Evolutionary conservation across 2,113 vertebrate genomes (phyloP), one percentile per base, ranked within the genome.

Genomic region (Eleginops maclovinus): DNA sequence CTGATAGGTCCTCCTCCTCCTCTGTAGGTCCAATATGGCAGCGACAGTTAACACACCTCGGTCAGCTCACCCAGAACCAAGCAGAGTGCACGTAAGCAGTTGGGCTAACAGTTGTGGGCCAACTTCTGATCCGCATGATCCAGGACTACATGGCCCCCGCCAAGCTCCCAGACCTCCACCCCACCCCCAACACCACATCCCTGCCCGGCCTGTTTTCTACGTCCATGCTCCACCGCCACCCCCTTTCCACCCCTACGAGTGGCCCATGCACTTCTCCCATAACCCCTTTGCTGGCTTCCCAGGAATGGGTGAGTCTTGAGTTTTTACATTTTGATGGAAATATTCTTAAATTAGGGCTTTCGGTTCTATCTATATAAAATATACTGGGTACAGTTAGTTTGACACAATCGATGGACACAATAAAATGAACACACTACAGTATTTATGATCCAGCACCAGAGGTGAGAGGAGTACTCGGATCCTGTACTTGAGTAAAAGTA

Each of bases 211-310:
- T 0, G 1, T 89, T 10, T 74, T 90, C 47, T 92, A 90, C 4
- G 4, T 91, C 36, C 87, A 74, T 9, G 47, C 82, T 11, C 83
- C 77, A 1, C 86, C 72, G 15, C 75, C 72, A n/a, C 83, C 88
- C 0, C 85, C 74, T 41, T 77, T 88, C 19, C 55, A 90, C 22
- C 86, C 84, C 0, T 92, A 87, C 75, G 92, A 90, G 72, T 93
- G 90, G 91, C 87, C 90, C 31, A 71, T 89, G 77, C 87, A 89
- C 47, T 84, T 90, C 26, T 47, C 80, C 2, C 92, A 82, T 63
- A 86, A 88, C 53, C 86, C 90, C 2, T 91, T 86, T 64, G 0
- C 62, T 10, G 79, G 81, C 51, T 90, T 92, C 49, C 88, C 88
- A 71, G 73, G 83, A 50, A 84, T 91, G 90, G 75, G 89, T 93